Percentiles rank a stretch among this genome's conserved stretches.
Conservation (phyloP, 2,113 vertebrate species). For the Vanacampus margaritifer region DNA sequence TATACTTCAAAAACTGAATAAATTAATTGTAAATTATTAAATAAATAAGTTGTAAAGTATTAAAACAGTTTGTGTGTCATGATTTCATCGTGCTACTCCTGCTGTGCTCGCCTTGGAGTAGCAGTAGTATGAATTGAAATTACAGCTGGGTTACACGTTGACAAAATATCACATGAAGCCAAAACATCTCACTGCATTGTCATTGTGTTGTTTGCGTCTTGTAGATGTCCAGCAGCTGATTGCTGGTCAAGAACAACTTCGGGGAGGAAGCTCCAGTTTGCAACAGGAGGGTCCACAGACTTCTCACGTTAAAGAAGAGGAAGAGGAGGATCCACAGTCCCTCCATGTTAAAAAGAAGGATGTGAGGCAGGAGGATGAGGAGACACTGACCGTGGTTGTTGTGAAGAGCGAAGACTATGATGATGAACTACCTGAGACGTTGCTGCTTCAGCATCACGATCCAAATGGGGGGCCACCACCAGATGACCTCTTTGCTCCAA, state of each 20-base stretch:
- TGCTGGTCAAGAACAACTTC: not conserved
- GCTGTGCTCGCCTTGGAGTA: too few relatives aligned
- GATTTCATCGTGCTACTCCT: too few relatives aligned
- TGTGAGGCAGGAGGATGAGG: not conserved
- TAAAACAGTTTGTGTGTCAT: too few relatives aligned
- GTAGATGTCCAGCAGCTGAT: not conserved
- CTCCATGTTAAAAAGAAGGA: not conserved
- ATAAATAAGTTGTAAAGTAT: too few relatives aligned
- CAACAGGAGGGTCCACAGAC: not conserved
- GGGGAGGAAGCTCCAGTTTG: not conserved
- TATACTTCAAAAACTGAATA: too few relatives aligned
- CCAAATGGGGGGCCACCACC: not conserved
- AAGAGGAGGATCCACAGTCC: not conserved
- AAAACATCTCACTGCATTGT: not conserved
- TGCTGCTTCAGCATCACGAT: not conserved
- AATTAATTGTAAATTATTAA: too few relatives aligned
- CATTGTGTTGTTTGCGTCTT: not conserved
- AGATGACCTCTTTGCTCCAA: not conserved
- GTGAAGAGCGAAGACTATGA: conserved; percentile 1
- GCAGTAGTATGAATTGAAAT: not conserved
- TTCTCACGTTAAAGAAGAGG: not conserved
- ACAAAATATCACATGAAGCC: not conserved
- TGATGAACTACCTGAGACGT: not conserved
- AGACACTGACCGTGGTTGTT: not conserved
- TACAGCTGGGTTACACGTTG: not conserved